Conservation (phyloP, 2,888 invertebrate species). For the Danaus chrysippus region DNA sequence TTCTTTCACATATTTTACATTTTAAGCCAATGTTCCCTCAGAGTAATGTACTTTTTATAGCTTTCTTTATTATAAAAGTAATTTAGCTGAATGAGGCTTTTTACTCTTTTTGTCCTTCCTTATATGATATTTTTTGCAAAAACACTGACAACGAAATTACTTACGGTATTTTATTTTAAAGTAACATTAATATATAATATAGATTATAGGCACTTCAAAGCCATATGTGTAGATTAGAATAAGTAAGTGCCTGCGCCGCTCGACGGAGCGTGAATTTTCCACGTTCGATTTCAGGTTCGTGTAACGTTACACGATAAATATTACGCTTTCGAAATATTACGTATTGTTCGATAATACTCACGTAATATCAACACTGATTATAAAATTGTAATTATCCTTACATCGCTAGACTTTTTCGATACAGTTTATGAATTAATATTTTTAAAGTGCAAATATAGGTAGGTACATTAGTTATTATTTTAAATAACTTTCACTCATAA, state of each 20-base stretch:
- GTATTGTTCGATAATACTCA: slow-evolving; percentile 68
- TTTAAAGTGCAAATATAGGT: slow-evolving; percentile 3
- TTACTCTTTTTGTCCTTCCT: slow-evolving; percentile 2
- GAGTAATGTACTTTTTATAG: slow-evolving; percentile 59
- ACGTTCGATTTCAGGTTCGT: slow-evolving; percentile 74
- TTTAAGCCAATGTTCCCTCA: slow-evolving; percentile 31
- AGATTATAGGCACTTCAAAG: slow-evolving; percentile 6
- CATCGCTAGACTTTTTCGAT: neutral
- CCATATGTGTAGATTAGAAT: slow-evolving; percentile 18
- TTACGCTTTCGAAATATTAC: slow-evolving; percentile 74
- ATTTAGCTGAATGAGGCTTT: slow-evolving; percentile 42
- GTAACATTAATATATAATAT: neutral
- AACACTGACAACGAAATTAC: slow-evolving; percentile 6
- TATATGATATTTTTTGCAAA: slow-evolving; percentile 2
- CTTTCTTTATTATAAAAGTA: slow-evolving; percentile 50
- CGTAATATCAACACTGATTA: slow-evolving; percentile 60
- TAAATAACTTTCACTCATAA: slow-evolving; percentile 43
- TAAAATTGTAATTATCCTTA: slow-evolving; percentile 35
- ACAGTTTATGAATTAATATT: neutral
- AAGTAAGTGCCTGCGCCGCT: slow-evolving; percentile 48
- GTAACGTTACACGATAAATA: slow-evolving; percentile 68
- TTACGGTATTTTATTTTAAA: neutral
- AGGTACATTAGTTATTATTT: slow-evolving; percentile 18
- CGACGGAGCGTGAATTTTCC: slow-evolving; percentile 73
- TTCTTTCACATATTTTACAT: neutral